Percentiles rank a stretch among this genome's conserved stretches.
Evolutionary conservation across 2,113 vertebrate species (phyloP).

Genomic region (Synodontis membranacea): DNA sequence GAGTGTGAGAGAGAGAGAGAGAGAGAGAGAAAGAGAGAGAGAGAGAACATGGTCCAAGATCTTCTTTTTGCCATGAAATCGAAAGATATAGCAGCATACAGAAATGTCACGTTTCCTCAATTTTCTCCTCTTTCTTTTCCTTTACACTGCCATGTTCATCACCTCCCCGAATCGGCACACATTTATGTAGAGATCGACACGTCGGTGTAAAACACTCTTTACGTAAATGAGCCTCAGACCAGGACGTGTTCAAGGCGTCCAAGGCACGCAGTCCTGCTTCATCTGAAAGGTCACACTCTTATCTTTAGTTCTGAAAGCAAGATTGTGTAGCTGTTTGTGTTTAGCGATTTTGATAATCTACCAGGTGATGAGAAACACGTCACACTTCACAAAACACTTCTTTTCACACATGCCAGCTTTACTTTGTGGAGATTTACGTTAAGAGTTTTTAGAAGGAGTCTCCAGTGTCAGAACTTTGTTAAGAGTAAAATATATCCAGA

Average conservation of each 20-base stretch:
- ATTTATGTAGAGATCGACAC: background rate
- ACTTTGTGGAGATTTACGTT: background rate
- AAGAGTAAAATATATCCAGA: background rate
- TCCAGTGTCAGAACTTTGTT: background rate
- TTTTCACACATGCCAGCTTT: background rate
- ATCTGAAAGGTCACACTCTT: background rate
- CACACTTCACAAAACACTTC: background rate
- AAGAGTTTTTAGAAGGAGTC: background rate
- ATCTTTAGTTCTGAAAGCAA: background rate
- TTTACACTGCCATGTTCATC: background rate
- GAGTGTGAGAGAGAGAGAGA: background rate
- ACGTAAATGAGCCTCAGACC: background rate
- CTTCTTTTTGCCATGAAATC: background rate
- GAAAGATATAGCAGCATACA: background rate
- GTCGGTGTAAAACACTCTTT: background rate
- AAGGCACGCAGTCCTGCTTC: background rate
- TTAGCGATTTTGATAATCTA: too few species aligned
- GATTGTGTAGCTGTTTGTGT: background rate
- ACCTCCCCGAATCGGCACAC: background rate
- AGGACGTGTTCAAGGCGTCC: background rate
- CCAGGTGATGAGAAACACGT: too few species aligned
- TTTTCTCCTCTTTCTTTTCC: background rate
- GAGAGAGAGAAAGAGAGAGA: background rate
- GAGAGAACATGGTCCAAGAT: background rate
- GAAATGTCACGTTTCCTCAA: background rate